These are phyloP conservation scores for Australoheros facetus DNA, from an alignment of 2,797 vertebrate species.

Conservation along the genomic window DNA sequence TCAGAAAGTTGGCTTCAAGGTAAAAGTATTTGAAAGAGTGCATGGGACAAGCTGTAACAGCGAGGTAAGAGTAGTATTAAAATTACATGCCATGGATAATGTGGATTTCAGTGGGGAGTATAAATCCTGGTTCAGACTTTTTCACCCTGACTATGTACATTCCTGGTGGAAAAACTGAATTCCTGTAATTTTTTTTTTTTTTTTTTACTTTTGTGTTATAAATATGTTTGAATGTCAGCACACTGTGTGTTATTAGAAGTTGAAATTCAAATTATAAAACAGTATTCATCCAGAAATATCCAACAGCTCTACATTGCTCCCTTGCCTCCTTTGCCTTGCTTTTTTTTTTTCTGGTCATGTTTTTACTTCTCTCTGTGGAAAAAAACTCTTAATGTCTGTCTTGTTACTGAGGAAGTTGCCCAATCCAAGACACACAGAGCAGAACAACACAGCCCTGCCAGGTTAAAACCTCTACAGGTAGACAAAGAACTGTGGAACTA, in stretches of 20 bases:
- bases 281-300: conserved; percentile 42
- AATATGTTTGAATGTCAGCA: conserved; percentile 44
- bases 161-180: conserved; percentile 14
- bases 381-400: conserved; percentile 47
- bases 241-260: conserved; percentile 25
- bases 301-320: neutral
- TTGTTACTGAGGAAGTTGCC: conserved; percentile 58
- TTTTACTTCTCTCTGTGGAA: conserved; percentile 43
- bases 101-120: conserved; percentile 6
- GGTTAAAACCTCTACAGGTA: conserved; percentile 32
- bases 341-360: neutral
- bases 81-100: neutral
- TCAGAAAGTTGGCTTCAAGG: too few species aligned
- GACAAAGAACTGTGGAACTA: neutral
- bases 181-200: conserved; percentile 29
- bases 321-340: neutral
- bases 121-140: conserved; percentile 19
- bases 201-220: conserved; percentile 8
- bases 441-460: conserved; percentile 30
- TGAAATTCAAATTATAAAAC: conserved; percentile 30
- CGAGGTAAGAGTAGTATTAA: neutral
- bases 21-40: too few species aligned
- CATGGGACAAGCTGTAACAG: neutral
- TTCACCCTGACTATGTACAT: conserved; percentile 28
- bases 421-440: conserved; percentile 63